Base-by-base conservation (phyloP, 2,888 invertebrate species). In the Pseudococcus viburni region DNA sequence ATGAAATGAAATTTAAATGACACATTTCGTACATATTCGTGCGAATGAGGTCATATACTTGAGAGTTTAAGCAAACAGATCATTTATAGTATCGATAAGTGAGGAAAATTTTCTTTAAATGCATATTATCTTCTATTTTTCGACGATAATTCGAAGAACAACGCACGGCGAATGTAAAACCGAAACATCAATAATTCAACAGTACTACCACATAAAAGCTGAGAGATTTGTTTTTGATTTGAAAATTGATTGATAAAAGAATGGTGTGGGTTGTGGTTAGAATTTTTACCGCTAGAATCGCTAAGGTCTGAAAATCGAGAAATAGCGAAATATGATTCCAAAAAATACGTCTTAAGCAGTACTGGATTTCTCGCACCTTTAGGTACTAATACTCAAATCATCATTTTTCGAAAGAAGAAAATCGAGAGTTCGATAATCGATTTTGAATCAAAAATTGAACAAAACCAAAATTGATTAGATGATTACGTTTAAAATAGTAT, bases 141-240 rank as follows among this genome's bases (percentile, higher is more conserved):
- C 46, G 80, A 46, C 11, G 46, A 83, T 19, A 83, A 46, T 83
- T 83, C 46, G 26, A 3, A 19, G 19, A 83, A 33, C 3, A 46
- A 83, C 46, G 46, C 46, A 83, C 80, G 39, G 80, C 80, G n/a
- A 73, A 46, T 22, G 46, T 83, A 46, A 46, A 83, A 83, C 80
- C 46, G 80, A 83, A 46, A 83, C 80, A 83, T 83, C 80, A 83
- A 83, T 83, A 83, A 83, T 83, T 83, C 80, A 83, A 42, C 80
- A 80, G 80, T 80, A 80, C 80, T 42, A 42, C 80, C 39, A 80
- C 80, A 80, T 42, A 80, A 80, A 42, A 80, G 26, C 26, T 42
- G 80, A 80, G 26, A 80, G n/a, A n/a, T n/a, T 80, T 33, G 39
- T 22, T 68, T 80, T 80, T 80, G 22, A 33, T 33, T 33, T 33